Evolutionary conservation across 1,140 invertebrate species (phyloP).

Genomic region (Sinonovacula constricta): DNA sequence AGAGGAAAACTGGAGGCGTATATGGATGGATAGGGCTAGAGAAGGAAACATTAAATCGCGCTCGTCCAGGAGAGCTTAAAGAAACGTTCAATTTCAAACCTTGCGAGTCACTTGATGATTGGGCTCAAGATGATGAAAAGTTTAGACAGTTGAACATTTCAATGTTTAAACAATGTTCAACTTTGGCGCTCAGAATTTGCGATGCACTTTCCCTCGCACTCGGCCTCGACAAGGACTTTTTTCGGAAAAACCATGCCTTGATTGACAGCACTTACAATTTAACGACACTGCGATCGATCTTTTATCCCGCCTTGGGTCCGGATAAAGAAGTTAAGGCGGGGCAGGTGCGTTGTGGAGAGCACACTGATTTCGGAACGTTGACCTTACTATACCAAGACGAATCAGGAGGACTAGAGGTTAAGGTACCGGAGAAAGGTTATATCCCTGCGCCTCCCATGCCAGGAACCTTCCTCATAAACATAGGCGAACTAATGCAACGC

Average conservation of each 20-base stretch:
- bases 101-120: background rate
- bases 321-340: constrained; percentile 58
- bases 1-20: too few species aligned
- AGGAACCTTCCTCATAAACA: constrained; percentile 35
- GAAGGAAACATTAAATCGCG: background rate
- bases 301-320: background rate
- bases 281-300: background rate
- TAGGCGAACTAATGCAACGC: constrained; percentile 46
- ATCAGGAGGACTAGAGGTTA: constrained; percentile 77
- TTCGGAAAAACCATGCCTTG: background rate
- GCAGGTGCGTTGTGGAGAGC: constrained; percentile 84
- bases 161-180: background rate
- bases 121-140: background rate
- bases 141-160: background rate
- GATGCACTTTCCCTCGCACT: background rate
- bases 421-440: background rate
- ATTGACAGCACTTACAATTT: background rate
- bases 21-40: background rate
- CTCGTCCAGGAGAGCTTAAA: background rate
- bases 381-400: constrained; percentile 85
- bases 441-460: constrained; percentile 39
- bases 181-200: too few species aligned
- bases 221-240: background rate
- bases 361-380: constrained; percentile 87
- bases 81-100: constrained; percentile 1